phyloP scores from a whole-genome alignment of 2,113 vertebrate genomes.

The Odontesthes bonariensis region DNA sequence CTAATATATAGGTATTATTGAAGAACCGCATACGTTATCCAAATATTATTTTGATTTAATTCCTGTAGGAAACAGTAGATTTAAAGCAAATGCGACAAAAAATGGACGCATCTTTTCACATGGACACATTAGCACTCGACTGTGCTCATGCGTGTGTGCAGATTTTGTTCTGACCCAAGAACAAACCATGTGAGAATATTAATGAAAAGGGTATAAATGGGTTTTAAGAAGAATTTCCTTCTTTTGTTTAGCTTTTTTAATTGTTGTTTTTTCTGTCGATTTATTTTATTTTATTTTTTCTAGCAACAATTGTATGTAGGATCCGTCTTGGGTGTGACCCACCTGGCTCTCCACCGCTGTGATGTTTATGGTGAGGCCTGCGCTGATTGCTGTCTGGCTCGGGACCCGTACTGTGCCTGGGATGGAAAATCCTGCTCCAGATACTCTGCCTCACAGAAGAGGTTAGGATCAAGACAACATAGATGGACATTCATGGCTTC shows the following conservation, averaged over 20 bases:
- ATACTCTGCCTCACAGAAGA: constrained; percentile 95
- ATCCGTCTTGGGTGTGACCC: constrained; percentile 92
- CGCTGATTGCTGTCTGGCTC: constrained; percentile 96
- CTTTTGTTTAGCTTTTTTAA: not conserved
- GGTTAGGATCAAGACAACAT: constrained; percentile 78
- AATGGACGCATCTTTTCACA: too few species aligned
- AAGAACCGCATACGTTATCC: too few species aligned
- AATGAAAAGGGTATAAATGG: too few species aligned
- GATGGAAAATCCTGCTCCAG: constrained; percentile 96
- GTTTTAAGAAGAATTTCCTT: not conserved
- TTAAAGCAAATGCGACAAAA: too few species aligned
- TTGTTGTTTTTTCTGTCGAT: not conserved
- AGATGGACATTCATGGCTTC: not conserved
- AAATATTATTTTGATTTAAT: too few species aligned
- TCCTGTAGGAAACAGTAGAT: too few species aligned
- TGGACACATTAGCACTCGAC: too few species aligned
- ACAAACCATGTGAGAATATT: too few species aligned
- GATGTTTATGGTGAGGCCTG: constrained; percentile 95
- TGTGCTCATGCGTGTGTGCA: too few species aligned
- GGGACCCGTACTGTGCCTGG: constrained; percentile 98
- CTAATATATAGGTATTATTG: too few species aligned
- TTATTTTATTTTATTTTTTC: too few species aligned
- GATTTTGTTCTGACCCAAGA: too few species aligned
- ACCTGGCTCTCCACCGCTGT: constrained; percentile 95
- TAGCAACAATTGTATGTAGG: constrained; percentile 99